Evolutionary conservation across 2,113 vertebrate genomes (phyloP), one percentile per base, ranked within the genome.

Genomic region (Strigops habroptila): DNA sequence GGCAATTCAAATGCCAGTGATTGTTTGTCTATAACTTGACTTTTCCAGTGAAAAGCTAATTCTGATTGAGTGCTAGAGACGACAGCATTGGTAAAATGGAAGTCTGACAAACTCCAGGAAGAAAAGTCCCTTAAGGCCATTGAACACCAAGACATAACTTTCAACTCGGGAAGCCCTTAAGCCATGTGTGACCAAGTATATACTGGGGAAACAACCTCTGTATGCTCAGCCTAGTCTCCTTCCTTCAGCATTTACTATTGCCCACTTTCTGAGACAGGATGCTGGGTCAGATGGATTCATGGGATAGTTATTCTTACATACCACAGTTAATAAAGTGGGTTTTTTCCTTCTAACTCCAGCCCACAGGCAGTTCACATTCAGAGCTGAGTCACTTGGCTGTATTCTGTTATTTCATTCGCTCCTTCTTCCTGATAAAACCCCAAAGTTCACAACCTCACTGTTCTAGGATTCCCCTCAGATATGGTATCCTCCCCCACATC

Each of bases 401-500:
- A 49, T 11, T 90, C 88, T 71, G 49, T 73, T 80, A 69, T 33
- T 91, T 55, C 46, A 17, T 18, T 53, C 52, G 41, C 76, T 83
- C 33, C 65, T 63, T 37, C 85, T 70, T 37, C 79, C 73, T 31
- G 77, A 53, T 70, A 82, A 93, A 92, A 52, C 88, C 87, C 64
- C 78, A 96, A 83, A 96, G 93, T 93, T 96, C 96, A 97, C 95
- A 95, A 96, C 96, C 91, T 83, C 91, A 30, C 90, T 93, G 95
- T 91, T 92, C 94, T 71, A 91, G 84, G 90, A 94, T 90, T 96
- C 94, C 78, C 94, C 94, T 92, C 86, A 86, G 94, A 92, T 94
- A 68, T 25, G 49, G 93, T 67, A 71, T 67, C 90, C 70, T 89
- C 94, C 87, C 93, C 86, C 88, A 55, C 82, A 68, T 16, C 85